Percentiles rank a stretch among this genome's conserved stretches.
Evolutionary conservation across 1,140 invertebrate genomes (phyloP).

Genomic region (Apis dorsata): DNA sequence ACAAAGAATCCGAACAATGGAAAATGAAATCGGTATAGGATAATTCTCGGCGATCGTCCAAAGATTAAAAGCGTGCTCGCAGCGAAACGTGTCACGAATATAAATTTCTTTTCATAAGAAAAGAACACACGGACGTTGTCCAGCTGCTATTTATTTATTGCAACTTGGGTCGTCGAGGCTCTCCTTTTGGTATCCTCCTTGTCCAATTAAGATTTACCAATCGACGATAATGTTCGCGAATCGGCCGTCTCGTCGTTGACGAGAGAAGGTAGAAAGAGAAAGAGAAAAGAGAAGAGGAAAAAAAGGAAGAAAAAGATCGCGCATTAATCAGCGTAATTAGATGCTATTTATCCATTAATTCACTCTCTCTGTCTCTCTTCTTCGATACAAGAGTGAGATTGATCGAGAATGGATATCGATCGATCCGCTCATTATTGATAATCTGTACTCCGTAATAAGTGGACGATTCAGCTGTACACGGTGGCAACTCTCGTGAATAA

Average conservation of each 20-base stretch:
- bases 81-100: slow-evolving; percentile 1
- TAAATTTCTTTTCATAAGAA: slow-evolving; percentile 16
- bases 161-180: slow-evolving; percentile 2
- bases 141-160: slow-evolving; percentile 16
- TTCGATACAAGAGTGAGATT: neutral
- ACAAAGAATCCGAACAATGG: neutral
- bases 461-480: slow-evolving; percentile 55
- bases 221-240: slow-evolving; percentile 43
- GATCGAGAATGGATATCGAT: slow-evolving; percentile 62
- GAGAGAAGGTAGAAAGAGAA: slow-evolving; percentile 34
- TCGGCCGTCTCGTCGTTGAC: slow-evolving; percentile 39
- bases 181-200: neutral
- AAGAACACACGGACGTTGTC: neutral
- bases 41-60: neutral
- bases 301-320: slow-evolving; percentile 62
- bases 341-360: slow-evolving; percentile 73
- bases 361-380: neutral
- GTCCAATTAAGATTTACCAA: slow-evolving; percentile 56
- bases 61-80: slow-evolving; percentile 2
- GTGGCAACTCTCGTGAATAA: slow-evolving; percentile 72
- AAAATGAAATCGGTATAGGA: neutral
- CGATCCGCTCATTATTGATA: slow-evolving; percentile 77
- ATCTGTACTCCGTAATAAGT: slow-evolving; percentile 78
- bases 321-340: slow-evolving; percentile 78
- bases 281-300: slow-evolving; percentile 56